Base-by-base conservation (phyloP, 2,888 invertebrate species). In the Lottia gigantea region DNA sequence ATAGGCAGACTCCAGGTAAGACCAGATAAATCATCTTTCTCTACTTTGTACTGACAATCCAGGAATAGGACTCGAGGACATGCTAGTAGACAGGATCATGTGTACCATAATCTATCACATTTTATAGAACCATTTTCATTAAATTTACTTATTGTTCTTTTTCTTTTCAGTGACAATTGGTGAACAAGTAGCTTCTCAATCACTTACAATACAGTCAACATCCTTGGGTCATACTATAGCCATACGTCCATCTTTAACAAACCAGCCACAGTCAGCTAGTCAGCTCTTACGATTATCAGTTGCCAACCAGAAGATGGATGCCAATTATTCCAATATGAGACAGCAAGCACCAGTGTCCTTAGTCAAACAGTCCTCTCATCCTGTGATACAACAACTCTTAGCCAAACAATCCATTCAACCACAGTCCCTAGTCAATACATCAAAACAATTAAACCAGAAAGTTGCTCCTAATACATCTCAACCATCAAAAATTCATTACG, bases 371-470 rank as follows among this genome's bases (percentile, higher is more conserved):
- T 62, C 66, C 0, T 74, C 80, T 15, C 80, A 80, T 67, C 82
- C 82, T 11, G 80, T 78, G n/a, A 82, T 80, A 40, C 82, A 82
- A 68, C 77, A 78, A 64, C 72, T 81, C 47, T 70, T 81, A 31
- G 40, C 71, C 15, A 66, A 67, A 23, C 64, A 67, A 62, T 25
- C 46, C 46, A 31, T 40, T 8, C 31, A 26, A 15, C 19, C 31
- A 45, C 19, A 23, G 16, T n/a, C 62, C 31, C 15, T 31, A 23
- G n/a, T 46, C 40, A 61, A 40, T n/a, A 62, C 26, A 16, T 55
- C 55, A 15, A 15, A 40, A 14, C 49, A 26, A 26, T 26, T 47
- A 11, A 23, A n/a, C n/a, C 46, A 47, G 19, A 23, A 46, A 49
- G 23, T 12, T 11, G 25, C 15, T 23, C 16, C 49, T 12, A 25